These are phyloP conservation scores for Euborellia annulipes DNA, from an alignment of 1,140 invertebrate species.

Conservation along the genomic window DNA sequence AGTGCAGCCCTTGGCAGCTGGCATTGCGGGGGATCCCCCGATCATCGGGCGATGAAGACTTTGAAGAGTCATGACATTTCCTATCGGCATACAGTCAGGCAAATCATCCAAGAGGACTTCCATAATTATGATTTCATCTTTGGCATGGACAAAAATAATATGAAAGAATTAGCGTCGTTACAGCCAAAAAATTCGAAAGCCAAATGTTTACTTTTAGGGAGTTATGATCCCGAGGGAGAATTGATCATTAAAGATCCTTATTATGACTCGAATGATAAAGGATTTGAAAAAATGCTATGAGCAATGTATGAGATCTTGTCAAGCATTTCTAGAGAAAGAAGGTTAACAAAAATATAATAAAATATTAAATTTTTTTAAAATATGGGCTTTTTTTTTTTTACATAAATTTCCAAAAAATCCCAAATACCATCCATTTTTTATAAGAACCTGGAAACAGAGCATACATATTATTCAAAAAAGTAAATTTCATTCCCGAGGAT, in stretches of 20 bases:
- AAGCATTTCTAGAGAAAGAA: slow-evolving; percentile 39
- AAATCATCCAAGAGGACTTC: slow-evolving; percentile 58
- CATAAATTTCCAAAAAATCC: too few relatives aligned
- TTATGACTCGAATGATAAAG: slow-evolving; percentile 46
- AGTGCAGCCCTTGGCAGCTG: slow-evolving; percentile 73
- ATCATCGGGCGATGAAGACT: slow-evolving; percentile 52
- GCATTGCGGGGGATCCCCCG: slow-evolving; percentile 68
- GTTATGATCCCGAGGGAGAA: slow-evolving; percentile 62
- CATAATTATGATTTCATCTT: slow-evolving; percentile 69
- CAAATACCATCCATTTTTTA: too few relatives aligned
- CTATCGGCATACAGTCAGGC: slow-evolving; percentile 55
- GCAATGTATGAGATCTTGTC: slow-evolving; percentile 48
- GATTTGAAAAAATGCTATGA: slow-evolving; percentile 58
- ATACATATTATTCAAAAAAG: too few relatives aligned
- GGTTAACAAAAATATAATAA: too few relatives aligned
- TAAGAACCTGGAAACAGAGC: too few relatives aligned
- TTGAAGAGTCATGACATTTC: slow-evolving; percentile 54
- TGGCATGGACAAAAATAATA: slow-evolving; percentile 79
- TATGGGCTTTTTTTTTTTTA: too few relatives aligned
- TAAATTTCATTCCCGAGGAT: too few relatives aligned
- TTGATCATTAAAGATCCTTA: slow-evolving; percentile 76
- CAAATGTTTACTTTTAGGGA: slow-evolving; percentile 58
- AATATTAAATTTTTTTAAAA: too few relatives aligned
- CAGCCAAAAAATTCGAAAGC: slow-evolving; percentile 47
- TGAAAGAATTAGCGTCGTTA: slow-evolving; percentile 42